Evolutionary conservation across 2,888 invertebrate genomes (phyloP), one percentile per base, ranked within the genome.

Genomic region (Torymus texanus): DNA sequence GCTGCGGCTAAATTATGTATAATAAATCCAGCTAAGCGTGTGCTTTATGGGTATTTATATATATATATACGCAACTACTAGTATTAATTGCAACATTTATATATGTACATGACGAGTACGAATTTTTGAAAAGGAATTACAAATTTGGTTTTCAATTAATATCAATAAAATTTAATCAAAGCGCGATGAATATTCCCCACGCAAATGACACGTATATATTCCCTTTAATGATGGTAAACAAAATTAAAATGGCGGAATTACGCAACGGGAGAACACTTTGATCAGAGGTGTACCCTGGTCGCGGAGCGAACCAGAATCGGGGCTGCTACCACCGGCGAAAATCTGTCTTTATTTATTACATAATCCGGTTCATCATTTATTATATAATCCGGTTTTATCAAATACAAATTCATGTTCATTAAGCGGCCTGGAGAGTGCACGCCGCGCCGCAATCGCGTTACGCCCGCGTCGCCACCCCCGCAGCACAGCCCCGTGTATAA

Each of bases 351-450:
- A 71, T 65, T 71, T 71, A 71, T 65, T 24, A 59, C 77, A 18
- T 71, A 77, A 76, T 71, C 51, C 70, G 63, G 21, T 76, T 56
- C 63, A 58, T 71, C 50, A 53, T 77, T 77, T 53, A 56, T 59
- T 71, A 2, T 14, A 51, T 65, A 71, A 77, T 77, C 56, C 71
- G 59, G 71, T 71, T 77, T 41, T 71, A 71, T 71, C 59, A 65
- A 65, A 65, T 58, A 14, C 58, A 10, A 59, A 77, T 71, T 71
- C 59, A 16, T 16, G 71, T 76, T 70, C 14, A 63, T 76, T 70
- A 70, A 70, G 56, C 76, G 21, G 61, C 29, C 21, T 63, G 65
- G 63, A 73, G 21, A 29, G 10, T 12, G 18, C 16, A 12, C 1
- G 11, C 29, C n/a, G 16, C 59, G 18, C 70, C 66, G 63, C 65